Percentiles rank a stretch among this genome's conserved stretches.
Evolutionary conservation across 53 echinoderm and acorn worm species (phyloP).

Genomic region (Hippasteria phrygiana): DNA sequence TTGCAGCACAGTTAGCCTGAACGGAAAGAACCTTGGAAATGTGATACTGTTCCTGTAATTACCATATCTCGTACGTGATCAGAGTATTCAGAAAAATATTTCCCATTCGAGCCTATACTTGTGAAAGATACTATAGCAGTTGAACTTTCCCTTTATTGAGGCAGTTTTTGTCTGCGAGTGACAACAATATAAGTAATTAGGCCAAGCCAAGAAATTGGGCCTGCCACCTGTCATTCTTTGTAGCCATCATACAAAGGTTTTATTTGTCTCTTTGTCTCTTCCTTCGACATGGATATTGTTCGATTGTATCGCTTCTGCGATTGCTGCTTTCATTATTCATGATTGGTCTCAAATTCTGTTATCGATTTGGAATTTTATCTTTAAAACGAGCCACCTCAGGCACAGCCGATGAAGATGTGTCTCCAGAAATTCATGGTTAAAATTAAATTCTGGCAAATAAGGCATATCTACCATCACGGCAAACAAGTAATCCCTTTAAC

Average conservation of each 20-base stretch:
- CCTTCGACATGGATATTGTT: too few relatives aligned
- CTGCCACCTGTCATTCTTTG: neutral
- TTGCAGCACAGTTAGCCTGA: neutral
- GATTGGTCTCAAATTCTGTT: too few relatives aligned
- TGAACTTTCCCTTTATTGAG: neutral
- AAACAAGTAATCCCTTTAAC: neutral
- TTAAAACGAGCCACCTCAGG: too few relatives aligned
- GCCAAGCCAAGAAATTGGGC: neutral
- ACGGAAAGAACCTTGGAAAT: constrained; percentile 5
- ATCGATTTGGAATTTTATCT: too few relatives aligned
- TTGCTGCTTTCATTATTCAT: too few relatives aligned
- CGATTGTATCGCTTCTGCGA: too few relatives aligned
- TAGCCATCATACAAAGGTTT: too few relatives aligned
- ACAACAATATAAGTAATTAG: neutral
- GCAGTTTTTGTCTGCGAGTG: neutral
- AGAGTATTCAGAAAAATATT: neutral
- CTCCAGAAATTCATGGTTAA: too few relatives aligned
- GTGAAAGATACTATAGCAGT: neutral
- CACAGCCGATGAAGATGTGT: too few relatives aligned
- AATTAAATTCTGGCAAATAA: neutral
- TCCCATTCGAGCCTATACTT: neutral
- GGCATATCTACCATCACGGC: neutral
- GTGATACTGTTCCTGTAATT: neutral
- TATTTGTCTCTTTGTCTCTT: neutral
- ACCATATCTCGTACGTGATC: neutral